phyloP scores from a whole-genome alignment of 2,888 invertebrate genomes.

The Luperina testacea region DNA sequence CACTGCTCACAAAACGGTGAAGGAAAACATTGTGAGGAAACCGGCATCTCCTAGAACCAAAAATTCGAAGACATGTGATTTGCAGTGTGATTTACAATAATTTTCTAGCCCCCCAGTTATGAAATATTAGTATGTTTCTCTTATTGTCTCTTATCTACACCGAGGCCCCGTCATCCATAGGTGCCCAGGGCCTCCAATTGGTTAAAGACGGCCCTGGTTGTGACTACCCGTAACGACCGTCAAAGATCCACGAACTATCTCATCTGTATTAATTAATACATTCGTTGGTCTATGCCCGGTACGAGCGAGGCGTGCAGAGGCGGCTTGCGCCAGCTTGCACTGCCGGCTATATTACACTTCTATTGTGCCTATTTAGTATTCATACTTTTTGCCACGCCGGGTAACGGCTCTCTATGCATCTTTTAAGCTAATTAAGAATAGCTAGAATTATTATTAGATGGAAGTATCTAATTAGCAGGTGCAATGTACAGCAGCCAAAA shows the following conservation, averaged over 20 bases:
- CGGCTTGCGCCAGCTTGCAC: slow-evolving; percentile 62
- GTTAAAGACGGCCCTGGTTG: too few relatives aligned
- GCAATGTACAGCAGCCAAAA: not conserved
- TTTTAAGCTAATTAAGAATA: slow-evolving; percentile 29
- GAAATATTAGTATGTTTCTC: too few relatives aligned
- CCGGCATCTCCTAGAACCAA: too few relatives aligned
- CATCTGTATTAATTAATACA: slow-evolving; percentile 21
- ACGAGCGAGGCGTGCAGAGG: slow-evolving; percentile 38
- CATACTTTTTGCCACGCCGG: slow-evolving; percentile 40
- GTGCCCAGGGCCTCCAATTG: too few relatives aligned
- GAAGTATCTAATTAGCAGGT: not conserved
- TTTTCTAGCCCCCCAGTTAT: too few relatives aligned
- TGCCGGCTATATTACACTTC: slow-evolving; percentile 41
- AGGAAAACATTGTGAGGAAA: too few relatives aligned
- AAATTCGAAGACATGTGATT: too few relatives aligned
- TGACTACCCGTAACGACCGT: too few relatives aligned
- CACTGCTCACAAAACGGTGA: too few relatives aligned
- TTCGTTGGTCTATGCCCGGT: slow-evolving; percentile 38
- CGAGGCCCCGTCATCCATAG: too few relatives aligned
- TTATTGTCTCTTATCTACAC: too few relatives aligned
- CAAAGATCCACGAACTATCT: not conserved
- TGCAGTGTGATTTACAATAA: too few relatives aligned
- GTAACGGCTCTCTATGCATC: slow-evolving; percentile 22
- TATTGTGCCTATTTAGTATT: slow-evolving; percentile 54
- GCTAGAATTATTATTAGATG: not conserved